Evolutionary conservation across 2,113 vertebrate species (phyloP).

Genomic region (Chloropsis hardwickii): DNA sequence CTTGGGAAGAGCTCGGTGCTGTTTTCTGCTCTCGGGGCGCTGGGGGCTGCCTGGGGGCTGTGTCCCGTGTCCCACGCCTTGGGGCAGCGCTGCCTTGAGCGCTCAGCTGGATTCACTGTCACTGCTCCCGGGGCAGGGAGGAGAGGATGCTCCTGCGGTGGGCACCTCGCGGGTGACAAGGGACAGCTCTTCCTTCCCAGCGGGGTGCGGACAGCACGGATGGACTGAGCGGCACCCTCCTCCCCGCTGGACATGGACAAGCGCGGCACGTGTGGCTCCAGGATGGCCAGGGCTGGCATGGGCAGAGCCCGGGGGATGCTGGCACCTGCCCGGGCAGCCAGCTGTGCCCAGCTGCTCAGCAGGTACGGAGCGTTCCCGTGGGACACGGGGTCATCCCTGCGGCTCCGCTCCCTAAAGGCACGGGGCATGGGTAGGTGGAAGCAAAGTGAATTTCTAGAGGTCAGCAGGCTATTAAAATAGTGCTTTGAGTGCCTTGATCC

Average conservation of each 20-base stretch:
- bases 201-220: rapidly evolving
- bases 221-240: not conserved
- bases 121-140: not conserved
- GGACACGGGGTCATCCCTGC: rapidly evolving
- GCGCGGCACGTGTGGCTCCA: not conserved
- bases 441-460: not conserved
- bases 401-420: rapidly evolving
- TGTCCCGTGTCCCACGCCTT: not conserved
- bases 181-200: rapidly evolving
- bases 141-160: not conserved
- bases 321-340: not conserved
- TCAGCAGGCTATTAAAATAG: not conserved
- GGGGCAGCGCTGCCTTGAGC: not conserved
- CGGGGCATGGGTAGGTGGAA: not conserved
- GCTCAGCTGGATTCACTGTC: not conserved
- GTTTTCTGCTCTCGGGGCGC: rapidly evolving
- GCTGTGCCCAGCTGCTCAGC: not conserved
- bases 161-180: not conserved
- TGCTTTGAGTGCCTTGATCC: not conserved
- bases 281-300: not conserved
- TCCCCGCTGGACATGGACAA: not conserved
- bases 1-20: not conserved
- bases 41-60: not conserved
- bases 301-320: not conserved
- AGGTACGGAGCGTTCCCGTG: conserved; percentile 49